These are phyloP conservation scores for Polymixis flavicincta DNA, from an alignment of 2,888 invertebrate species.

Conservation along the genomic window DNA sequence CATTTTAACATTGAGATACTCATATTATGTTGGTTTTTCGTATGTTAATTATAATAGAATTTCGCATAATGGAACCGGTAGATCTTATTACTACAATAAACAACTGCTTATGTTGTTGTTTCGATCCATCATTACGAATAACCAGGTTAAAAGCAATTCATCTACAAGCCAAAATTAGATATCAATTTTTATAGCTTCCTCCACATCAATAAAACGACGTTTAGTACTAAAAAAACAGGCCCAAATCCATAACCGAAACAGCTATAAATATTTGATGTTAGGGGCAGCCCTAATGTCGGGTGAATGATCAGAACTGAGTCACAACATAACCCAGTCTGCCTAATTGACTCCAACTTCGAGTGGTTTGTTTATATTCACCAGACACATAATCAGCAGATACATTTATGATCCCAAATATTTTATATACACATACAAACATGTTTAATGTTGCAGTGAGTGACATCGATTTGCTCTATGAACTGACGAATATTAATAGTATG, in stretches of 20 bases:
- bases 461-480: conserved; percentile 6
- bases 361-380: conserved; percentile 65
- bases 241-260: conserved; percentile 26
- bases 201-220: conserved; percentile 23
- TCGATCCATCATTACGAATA: background rate
- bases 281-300: conserved; percentile 59
- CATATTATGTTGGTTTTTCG: background rate
- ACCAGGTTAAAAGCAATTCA: conserved; percentile 5
- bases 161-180: background rate
- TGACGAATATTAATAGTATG: background rate
- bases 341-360: conserved; percentile 66
- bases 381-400: conserved; percentile 59
- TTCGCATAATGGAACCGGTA: background rate
- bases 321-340: conserved; percentile 28
- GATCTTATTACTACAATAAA: background rate
- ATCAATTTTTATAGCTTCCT: conserved; percentile 18
- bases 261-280: conserved; percentile 33
- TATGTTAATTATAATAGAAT: background rate
- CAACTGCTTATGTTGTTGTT: background rate
- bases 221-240: conserved; percentile 27
- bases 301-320: conserved; percentile 59
- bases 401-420: conserved; percentile 56
- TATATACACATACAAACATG: conserved; percentile 8
- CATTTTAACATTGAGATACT: conserved; percentile 11
- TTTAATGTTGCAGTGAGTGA: conserved; percentile 16